Evolutionary conservation across 2,888 invertebrate genomes (phyloP).

Genomic region (Margaritifera margaritifera): DNA sequence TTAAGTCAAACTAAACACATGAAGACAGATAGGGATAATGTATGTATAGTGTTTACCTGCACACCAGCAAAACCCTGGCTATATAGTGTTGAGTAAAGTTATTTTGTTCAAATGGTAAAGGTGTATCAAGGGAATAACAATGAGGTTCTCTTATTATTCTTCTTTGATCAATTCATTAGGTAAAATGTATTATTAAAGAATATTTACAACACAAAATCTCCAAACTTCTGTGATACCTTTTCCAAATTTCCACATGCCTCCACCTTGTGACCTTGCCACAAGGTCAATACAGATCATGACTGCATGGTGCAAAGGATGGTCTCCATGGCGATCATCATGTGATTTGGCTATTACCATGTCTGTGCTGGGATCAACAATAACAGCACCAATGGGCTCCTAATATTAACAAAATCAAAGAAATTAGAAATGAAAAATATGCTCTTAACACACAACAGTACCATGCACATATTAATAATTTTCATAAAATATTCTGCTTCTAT

Average conservation of each 20-base stretch:
- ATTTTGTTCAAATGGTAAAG: too few relatives aligned
- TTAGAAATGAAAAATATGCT: neutral
- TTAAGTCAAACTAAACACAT: too few relatives aligned
- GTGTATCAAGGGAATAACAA: too few relatives aligned
- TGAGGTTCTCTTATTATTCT: too few relatives aligned
- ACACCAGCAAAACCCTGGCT: too few relatives aligned
- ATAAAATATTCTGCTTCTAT: too few relatives aligned
- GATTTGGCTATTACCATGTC: slow-evolving; percentile 81
- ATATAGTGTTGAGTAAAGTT: too few relatives aligned
- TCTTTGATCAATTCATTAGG: too few relatives aligned
- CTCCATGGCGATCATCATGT: slow-evolving; percentile 72
- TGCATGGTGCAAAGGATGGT: slow-evolving; percentile 87
- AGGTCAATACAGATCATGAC: slow-evolving; percentile 89
- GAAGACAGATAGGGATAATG: too few relatives aligned
- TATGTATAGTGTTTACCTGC: too few relatives aligned
- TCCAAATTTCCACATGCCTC: slow-evolving; percentile 78
- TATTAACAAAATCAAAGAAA: neutral
- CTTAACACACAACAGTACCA: neutral
- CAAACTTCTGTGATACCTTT: slow-evolving; percentile 7
- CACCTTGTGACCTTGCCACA: slow-evolving; percentile 87
- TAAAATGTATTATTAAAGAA: too few relatives aligned
- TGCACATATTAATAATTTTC: neutral
- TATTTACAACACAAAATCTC: too few relatives aligned
- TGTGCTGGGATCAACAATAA: slow-evolving; percentile 84
- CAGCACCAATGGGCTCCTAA: slow-evolving; percentile 72